Conservation (phyloP, 2,888 invertebrate genomes). For the Pristionchus maxplancki region DNA sequence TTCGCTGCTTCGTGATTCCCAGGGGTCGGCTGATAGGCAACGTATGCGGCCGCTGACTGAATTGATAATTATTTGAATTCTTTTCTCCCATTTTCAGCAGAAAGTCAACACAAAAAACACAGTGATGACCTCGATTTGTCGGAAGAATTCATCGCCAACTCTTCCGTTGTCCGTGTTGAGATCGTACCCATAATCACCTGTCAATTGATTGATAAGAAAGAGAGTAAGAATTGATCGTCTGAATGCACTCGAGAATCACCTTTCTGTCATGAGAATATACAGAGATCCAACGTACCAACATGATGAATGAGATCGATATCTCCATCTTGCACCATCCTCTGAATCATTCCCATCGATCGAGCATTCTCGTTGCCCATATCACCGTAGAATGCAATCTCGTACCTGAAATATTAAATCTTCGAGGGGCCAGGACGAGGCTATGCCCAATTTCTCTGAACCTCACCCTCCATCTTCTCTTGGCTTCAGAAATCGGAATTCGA, state of each 20-base stretch:
- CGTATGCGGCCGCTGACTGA: conserved; percentile 89
- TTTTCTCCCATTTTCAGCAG: too few relatives aligned
- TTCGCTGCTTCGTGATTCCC: conserved; percentile 80
- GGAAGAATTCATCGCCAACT: conserved; percentile 93
- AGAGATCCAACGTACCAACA: conserved; percentile 65
- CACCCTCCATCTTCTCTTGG: conserved; percentile 50
- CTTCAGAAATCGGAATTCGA: conserved; percentile 65
- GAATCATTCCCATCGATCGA: conserved; percentile 88
- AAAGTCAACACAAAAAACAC: too few relatives aligned
- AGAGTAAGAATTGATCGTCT: background rate
- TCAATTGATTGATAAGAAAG: background rate
- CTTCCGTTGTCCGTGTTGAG: conserved; percentile 88
- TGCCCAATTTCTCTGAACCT: too few relatives aligned
- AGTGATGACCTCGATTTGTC: conserved; percentile 81
- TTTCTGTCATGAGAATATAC: background rate
- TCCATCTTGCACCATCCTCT: conserved; percentile 87
- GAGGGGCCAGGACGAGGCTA: too few relatives aligned
- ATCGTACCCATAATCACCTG: conserved; percentile 94
- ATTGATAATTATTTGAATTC: conserved; percentile 77
- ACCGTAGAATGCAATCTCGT: conserved; percentile 50
- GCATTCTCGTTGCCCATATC: conserved; percentile 84
- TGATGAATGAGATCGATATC: conserved; percentile 76
- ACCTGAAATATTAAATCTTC: background rate
- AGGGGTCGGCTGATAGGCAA: conserved; percentile 90
- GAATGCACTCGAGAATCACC: background rate